Evolutionary conservation across 92 coral and sea anemone genomes (phyloP), one percentile per base, ranked within the genome.

Genomic region (Umimayanthus kanabou): DNA sequence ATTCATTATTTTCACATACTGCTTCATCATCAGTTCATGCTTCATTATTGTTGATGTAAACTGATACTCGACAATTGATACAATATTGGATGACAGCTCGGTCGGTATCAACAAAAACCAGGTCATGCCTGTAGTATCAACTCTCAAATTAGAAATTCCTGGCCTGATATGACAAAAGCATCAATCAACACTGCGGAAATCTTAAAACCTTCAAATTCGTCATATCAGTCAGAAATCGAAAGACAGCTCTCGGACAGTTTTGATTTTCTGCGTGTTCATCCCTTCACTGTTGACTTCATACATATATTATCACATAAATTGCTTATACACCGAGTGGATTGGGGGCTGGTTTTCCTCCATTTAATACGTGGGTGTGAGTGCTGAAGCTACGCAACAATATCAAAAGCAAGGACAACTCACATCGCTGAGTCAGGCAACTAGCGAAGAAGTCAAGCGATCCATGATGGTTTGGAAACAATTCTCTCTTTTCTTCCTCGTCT

Each of bases 71-170:
- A 47, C 81, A 78, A 9, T 81, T 25, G 39, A 14, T 75, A 13
- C 4, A 76, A 81, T 81, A 61, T 66, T 81, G 85, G 47, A 43
- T 81, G 57, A 81, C 76, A 61, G 20, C 33, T 10, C 30, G 16
- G 57, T 65, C 29, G 76, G 76, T 9, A 81, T 81, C 58, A 23
- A 13, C 57, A 81, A 47, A 80, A 58, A 9, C 86, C 77, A 55
- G 6, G 39, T 42, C n/a, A 25, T 61, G 40, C 9, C 9, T 4
- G 20, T 39, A 28, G 86, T 82, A 26, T 82, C 76, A 82, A 49
- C 78, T 83, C 8, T 65, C 87, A 83, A 73, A 40, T 83, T 83
- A 83, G 25, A 83, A 29, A 83, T 70, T 83, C 87, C 42, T 83
- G 87, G 87, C 87, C 76, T 6, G n/a, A n/a, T 45, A 69, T 83